Evolutionary conservation across 2,888 invertebrate genomes (phyloP).

Genomic region (Ochropacha duplaris): DNA sequence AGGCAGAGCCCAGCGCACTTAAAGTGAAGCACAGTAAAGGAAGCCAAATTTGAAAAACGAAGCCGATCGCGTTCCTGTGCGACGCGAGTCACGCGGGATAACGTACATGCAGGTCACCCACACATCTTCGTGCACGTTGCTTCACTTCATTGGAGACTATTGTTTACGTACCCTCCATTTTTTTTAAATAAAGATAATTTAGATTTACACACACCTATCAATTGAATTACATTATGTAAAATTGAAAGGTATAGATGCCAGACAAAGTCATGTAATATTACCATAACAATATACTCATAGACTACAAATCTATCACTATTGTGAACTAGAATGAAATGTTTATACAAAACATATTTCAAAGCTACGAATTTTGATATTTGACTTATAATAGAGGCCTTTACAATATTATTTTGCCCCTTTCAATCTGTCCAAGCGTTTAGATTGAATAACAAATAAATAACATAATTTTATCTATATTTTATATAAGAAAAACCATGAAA

Average conservation of each 20-base stretch:
- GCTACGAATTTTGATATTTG: not conserved
- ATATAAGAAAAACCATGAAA: not conserved
- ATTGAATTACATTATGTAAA: not conserved
- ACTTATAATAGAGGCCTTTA: not conserved
- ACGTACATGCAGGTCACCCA: too few species aligned
- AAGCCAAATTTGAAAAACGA: too few species aligned
- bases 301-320: slow-evolving; percentile 15
- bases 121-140: too few species aligned
- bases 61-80: too few species aligned
- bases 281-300: slow-evolving; percentile 13
- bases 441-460: not conserved
- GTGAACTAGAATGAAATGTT: slow-evolving; percentile 4
- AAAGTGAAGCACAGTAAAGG: too few species aligned
- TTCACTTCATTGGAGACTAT: too few species aligned
- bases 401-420: not conserved
- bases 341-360: not conserved
- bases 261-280: slow-evolving; percentile 10
- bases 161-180: too few species aligned
- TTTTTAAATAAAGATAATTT: not conserved
- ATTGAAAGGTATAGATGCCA: not conserved
- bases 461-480: not conserved
- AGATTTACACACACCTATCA: not conserved
- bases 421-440: not conserved
- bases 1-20: too few species aligned
- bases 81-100: too few species aligned